phyloP scores from a whole-genome alignment of 2,797 vertebrate genomes.

The Semotilus atromaculatus region DNA sequence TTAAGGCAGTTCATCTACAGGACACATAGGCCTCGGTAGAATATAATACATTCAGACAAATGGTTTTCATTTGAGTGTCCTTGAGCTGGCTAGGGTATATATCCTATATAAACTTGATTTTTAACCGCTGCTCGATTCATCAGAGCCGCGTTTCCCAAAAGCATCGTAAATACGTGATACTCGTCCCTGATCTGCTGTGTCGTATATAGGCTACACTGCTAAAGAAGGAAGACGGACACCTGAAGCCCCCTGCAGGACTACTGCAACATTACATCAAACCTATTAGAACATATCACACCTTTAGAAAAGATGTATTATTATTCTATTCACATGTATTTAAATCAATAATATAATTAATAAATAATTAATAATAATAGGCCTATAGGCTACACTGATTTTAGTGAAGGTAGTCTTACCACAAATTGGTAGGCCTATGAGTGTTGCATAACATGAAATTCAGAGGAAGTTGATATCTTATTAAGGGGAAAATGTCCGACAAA shows the following conservation, averaged over 20 bases:
- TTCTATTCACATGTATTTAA: too few species aligned
- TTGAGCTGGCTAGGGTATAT: background rate
- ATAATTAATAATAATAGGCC: background rate
- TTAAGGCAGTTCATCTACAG: background rate
- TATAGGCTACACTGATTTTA: background rate
- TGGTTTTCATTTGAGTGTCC: background rate
- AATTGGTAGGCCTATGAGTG: background rate
- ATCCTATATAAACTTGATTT: background rate
- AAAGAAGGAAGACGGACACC: background rate
- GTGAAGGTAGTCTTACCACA: background rate
- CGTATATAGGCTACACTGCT: too few species aligned
- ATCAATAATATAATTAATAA: background rate
- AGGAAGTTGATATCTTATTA: background rate
- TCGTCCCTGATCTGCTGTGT: background rate
- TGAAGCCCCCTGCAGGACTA: slow-evolving; percentile 8
- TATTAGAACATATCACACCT: too few species aligned
- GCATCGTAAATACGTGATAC: background rate
- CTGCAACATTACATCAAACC: background rate
- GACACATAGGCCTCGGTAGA: too few species aligned
- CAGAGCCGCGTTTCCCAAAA: background rate
- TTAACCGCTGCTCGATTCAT: background rate
- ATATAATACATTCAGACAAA: background rate
- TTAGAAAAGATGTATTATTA: background rate
- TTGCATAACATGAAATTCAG: background rate
- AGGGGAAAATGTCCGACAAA: background rate